Evolutionary conservation across 2,888 invertebrate genomes (phyloP), one percentile per base, ranked within the genome.

Genomic region (Hoplodrina ambigua): DNA sequence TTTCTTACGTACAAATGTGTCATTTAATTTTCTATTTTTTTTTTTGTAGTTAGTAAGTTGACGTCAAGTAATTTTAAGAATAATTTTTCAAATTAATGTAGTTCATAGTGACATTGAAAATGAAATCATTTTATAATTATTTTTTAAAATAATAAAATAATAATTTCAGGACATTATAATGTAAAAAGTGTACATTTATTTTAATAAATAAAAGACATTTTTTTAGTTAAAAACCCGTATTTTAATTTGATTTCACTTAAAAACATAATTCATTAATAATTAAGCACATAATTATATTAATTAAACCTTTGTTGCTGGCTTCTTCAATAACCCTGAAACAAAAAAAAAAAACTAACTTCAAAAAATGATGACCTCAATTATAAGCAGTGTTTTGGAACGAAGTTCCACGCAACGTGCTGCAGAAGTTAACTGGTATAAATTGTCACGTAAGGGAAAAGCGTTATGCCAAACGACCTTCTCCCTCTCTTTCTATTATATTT

Each of bases 301-400:
- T 41, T 72, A 55, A 7, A 70, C 76, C 58, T 81, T 82, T 1
- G 80, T 58, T 11, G 72, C 62, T 0, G 87, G 83, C 59, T 87
- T 88, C 65, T 87, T 89, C 62, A 87, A 20, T 54, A 89, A 72
- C 1, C 88, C 90, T 90, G 87, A 19, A 86, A 88, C 59, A 62
- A 69, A 53, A 77, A 20, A 52, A 25, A 6, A 19, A 11, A 41
- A 37, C 37, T 8, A 8, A 37, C 8, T 37, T 37, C 37, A 8
- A 33, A 33, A 33, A 33, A 33, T 5, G 7, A 13, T 1, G n/a
- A n/a, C n/a, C n/a, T n/a, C 25, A 25, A 25, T 25, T 25, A 25
- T 2, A 25, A 2, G 25, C 25, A 25, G 25, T 25, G 1, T 25
- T 25, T 25, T 25, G 25, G 2, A 25, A 25, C 25, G 25, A 25